Conservation (phyloP, 2,888 invertebrate genomes). For the Morpho achilles region DNA sequence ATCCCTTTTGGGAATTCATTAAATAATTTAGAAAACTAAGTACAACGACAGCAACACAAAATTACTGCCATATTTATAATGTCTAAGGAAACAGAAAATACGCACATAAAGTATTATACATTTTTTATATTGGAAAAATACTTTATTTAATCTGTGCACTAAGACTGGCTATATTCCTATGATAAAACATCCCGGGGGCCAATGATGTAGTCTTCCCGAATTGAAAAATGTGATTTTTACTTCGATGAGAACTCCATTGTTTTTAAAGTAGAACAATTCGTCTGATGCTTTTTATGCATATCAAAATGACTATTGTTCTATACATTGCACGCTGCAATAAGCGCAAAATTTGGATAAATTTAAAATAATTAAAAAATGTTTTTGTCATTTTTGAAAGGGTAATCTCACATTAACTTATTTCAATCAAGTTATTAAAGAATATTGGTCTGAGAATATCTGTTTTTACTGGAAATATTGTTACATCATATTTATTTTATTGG, state of each 20-base stretch:
- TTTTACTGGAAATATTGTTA: too few relatives aligned
- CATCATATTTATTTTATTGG: neutral
- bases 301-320: neutral
- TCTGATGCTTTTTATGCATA: neutral
- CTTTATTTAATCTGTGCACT: conserved; percentile 1
- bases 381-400: too few relatives aligned
- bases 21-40: conserved; percentile 33
- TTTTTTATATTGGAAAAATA: neutral
- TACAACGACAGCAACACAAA: conserved; percentile 40
- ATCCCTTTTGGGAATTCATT: conserved; percentile 31
- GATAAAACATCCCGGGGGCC: conserved; percentile 48
- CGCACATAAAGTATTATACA: neutral
- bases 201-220: conserved; percentile 56
- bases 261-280: conserved; percentile 3
- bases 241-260: conserved; percentile 17
- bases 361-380: too few relatives aligned
- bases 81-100: neutral
- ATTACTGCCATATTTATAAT: conserved; percentile 39
- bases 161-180: conserved; percentile 11
- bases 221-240: conserved; percentile 31
- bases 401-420: too few relatives aligned
- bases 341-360: too few relatives aligned
- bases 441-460: too few relatives aligned
- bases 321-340: too few relatives aligned
- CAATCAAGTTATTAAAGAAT: too few relatives aligned